phyloP scores from a whole-genome alignment of 2,797 vertebrate species.

The Schizopygopsis pylzovi region DNA sequence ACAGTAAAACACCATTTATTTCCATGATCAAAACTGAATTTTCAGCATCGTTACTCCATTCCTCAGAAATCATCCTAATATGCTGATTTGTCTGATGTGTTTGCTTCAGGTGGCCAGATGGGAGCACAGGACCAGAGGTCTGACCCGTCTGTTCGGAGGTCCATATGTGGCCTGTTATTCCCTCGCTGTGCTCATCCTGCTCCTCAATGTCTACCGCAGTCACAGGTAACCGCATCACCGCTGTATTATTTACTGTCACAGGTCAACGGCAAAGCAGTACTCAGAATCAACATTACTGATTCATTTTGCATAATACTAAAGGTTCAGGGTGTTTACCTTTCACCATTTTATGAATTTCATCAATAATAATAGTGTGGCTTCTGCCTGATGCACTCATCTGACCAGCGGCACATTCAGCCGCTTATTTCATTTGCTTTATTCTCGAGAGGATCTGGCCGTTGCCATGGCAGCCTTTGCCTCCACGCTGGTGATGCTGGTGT shows the following conservation, averaged over 20 bases:
- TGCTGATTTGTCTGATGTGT: slow-evolving; percentile 3
- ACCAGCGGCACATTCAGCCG: neutral
- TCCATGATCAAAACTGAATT: no score
- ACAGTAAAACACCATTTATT: no score
- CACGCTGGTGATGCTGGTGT: slow-evolving; percentile 15
- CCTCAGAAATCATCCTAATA: neutral
- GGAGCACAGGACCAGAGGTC: slow-evolving; percentile 82
- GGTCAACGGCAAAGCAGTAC: neutral
- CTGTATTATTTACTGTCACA: neutral
- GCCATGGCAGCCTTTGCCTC: slow-evolving; percentile 36
- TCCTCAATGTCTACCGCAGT: slow-evolving; percentile 87
- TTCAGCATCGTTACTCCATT: no score
- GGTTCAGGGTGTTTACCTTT: neutral
- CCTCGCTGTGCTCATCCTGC: slow-evolving; percentile 82
- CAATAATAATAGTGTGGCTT: slow-evolving; percentile 31
- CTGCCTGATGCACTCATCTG: slow-evolving; percentile 13
- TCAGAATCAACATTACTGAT: neutral
- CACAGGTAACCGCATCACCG: slow-evolving; percentile 82
- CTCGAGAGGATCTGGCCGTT: slow-evolving; percentile 21
- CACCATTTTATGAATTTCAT: neutral
- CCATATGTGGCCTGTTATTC: slow-evolving; percentile 85
- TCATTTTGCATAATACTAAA: neutral
- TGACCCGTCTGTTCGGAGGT: slow-evolving; percentile 83
- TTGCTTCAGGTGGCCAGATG: slow-evolving; percentile 82
- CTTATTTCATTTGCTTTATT: slow-evolving; percentile 18